phyloP scores from a whole-genome alignment of 2,113 vertebrate species.

The Nesoenas mayeri region DNA sequence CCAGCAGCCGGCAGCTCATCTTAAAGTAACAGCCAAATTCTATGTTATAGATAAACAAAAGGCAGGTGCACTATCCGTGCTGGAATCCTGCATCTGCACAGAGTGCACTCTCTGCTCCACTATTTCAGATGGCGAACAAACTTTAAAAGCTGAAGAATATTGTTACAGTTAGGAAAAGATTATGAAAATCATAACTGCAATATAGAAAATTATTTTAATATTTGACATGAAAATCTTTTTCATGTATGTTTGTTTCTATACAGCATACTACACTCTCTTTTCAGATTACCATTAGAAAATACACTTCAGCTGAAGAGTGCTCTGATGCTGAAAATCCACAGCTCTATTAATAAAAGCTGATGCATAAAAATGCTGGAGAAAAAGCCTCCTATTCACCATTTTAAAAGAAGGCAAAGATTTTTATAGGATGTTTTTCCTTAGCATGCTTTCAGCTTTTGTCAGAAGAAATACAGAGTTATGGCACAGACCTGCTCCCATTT shows the following conservation, averaged over 20 bases:
- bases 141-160: neutral
- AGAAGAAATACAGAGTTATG: neutral
- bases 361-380: neutral
- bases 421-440: neutral
- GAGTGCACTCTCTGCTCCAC: neutral
- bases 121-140: neutral
- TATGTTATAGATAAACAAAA: neutral
- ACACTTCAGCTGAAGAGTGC: neutral
- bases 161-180: neutral
- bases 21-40: neutral
- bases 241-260: neutral
- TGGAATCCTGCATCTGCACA: neutral
- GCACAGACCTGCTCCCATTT: neutral
- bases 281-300: neutral
- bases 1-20: neutral
- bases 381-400: neutral
- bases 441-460: constrained; percentile 24
- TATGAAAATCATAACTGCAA: neutral
- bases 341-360: neutral
- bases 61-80: neutral
- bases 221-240: neutral
- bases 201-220: neutral
- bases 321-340: neutral
- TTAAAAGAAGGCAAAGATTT: neutral
- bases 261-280: neutral